Conservation (phyloP, 2,888 invertebrate genomes). For the Drosophila subquinaria region DNA sequence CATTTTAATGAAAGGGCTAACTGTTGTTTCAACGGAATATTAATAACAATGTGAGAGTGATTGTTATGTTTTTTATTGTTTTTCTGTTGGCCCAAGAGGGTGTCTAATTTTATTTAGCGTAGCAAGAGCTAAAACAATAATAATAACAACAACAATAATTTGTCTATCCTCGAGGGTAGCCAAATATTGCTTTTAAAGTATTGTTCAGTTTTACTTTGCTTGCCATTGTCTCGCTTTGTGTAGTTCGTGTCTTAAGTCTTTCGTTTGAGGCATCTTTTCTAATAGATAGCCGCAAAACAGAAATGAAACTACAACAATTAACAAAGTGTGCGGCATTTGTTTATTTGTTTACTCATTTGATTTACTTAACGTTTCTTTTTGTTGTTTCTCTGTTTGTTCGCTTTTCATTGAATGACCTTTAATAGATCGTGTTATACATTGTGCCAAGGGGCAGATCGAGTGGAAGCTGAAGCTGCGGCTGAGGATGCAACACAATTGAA, state of each 20-base stretch:
- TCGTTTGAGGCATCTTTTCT: constrained; percentile 65
- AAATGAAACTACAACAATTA: constrained; percentile 65
- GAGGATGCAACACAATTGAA: constrained; percentile 62
- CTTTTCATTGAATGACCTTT: constrained; percentile 67
- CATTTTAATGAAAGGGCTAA: background rate
- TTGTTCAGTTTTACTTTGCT: constrained; percentile 23
- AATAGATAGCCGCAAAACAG: constrained; percentile 41
- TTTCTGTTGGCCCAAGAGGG: constrained; percentile 27
- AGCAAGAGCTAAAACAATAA: constrained; percentile 23
- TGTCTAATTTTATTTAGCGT: constrained; percentile 53
- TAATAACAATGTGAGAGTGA: constrained; percentile 27
- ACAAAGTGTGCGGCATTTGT: constrained; percentile 54
- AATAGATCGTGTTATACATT: constrained; percentile 73
- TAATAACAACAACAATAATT: constrained; percentile 20
- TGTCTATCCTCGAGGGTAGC: constrained; percentile 40
- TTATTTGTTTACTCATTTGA: constrained; percentile 66
- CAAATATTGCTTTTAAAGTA: constrained; percentile 41
- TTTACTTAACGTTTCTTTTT: constrained; percentile 61
- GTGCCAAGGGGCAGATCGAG: constrained; percentile 60
- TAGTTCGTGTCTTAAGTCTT: constrained; percentile 78
- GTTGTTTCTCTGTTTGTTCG: constrained; percentile 12
- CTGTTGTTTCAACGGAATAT: background rate
- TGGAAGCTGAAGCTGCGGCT: constrained; percentile 25
- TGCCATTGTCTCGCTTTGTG: constrained; percentile 25
- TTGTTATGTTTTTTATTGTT: constrained; percentile 18